These are phyloP conservation scores for Emmelina monodactyla DNA, from an alignment of 2,888 invertebrate genomes.

Conservation along the genomic window DNA sequence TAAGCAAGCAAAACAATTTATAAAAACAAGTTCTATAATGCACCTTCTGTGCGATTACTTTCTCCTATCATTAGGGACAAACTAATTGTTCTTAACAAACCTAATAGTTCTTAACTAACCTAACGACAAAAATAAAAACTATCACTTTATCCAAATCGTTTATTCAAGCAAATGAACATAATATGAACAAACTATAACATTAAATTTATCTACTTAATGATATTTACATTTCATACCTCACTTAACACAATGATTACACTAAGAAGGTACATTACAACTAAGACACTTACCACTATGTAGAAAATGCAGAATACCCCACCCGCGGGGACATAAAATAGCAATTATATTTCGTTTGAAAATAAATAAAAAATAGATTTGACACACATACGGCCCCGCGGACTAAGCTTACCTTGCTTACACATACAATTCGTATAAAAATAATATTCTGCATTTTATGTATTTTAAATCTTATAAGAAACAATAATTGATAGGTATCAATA, in stretches of 20 bases:
- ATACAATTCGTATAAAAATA: constrained; percentile 21
- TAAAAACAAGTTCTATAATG: no score
- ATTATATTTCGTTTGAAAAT: constrained; percentile 1
- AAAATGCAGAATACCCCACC: constrained; percentile 41
- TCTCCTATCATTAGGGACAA: not conserved
- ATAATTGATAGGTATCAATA: constrained; percentile 36
- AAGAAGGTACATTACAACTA: constrained; percentile 42
- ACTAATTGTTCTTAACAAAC: not conserved
- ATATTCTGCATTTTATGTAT: constrained; percentile 54
- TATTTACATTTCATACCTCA: constrained; percentile 62
- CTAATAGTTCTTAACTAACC: no score
- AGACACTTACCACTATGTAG: constrained; percentile 33
- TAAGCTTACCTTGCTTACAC: not conserved
- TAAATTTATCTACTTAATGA: constrained; percentile 66
- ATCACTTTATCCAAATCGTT: constrained; percentile 60
- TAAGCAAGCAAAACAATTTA: no score
- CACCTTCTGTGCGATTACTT: no score
- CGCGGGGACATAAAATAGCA: not conserved
- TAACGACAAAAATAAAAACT: constrained; percentile 38
- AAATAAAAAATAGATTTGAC: constrained; percentile 24
- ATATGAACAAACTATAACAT: constrained; percentile 66
- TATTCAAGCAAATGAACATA: constrained; percentile 67
- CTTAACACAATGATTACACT: constrained; percentile 49
- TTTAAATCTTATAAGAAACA: constrained; percentile 32
- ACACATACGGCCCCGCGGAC: constrained; percentile 13